Evolutionary conservation across 2,888 invertebrate species (phyloP), one percentile per base, ranked within the genome.

Genomic region (Labia minor): DNA sequence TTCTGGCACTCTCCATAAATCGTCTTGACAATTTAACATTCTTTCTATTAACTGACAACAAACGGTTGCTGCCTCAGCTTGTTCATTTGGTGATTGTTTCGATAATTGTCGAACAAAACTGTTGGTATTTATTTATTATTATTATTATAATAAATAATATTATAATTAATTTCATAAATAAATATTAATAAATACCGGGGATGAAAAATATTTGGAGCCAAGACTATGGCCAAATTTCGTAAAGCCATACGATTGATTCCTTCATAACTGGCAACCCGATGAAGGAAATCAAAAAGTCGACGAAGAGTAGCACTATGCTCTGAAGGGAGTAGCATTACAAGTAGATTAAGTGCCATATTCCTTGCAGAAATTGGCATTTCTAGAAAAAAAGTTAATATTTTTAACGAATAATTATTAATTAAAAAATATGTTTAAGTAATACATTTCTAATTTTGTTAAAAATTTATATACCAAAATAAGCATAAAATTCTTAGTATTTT

Each of bases 171-270:
- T 26, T 26, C 8, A 26, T 26, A 26, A 26, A 26, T 26, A 26
- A 26, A 26, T 26, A 26, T 6, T 26, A 26, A 8, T 26, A 8
- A 26, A 26, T 26, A 87, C 78, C 87, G 85, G 71, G 90, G 90
- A 69, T 90, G 89, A 76, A 92, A 92, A 72, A 95, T 84, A 67
- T 95, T 92, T n/a, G 95, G 95, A 16, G 95, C 95, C 72, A 95
- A 90, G 72, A 95, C 95, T 86, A 94, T 94, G 33, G 95, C 90
- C 49, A 95, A 92, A 76, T 95, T 95, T 76, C 92, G 91, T 69
- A 90, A 83, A 72, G 87, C 88, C 95, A 95, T 95, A 79, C 92
- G 89, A 79, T 95, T 95, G 71, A 81, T 79, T 72, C 82, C 80
- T 68, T 79, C 77, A 72, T 86, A 82, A 63, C 85, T 84, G 1